These are phyloP conservation scores for Bombylius major DNA, from an alignment of 2,888 invertebrate genomes.

Conservation along the genomic window DNA sequence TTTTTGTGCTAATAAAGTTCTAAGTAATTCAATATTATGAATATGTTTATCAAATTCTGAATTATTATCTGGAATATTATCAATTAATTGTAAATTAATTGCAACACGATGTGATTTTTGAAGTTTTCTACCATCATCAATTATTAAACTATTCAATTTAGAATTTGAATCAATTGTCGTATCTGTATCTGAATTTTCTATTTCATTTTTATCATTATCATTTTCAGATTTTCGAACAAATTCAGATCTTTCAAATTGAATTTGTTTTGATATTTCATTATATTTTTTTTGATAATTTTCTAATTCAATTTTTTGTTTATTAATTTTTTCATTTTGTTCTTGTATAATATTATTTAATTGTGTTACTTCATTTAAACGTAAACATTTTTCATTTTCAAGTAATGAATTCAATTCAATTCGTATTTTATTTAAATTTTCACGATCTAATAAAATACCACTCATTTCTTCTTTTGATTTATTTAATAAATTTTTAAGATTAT, in stretches of 20 bases:
- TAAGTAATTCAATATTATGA: slow-evolving; percentile 18
- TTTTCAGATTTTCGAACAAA: no score
- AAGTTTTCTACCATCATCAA: no score
- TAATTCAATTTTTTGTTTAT: background rate
- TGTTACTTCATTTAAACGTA: background rate
- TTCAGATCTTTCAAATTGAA: background rate
- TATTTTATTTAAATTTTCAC: background rate
- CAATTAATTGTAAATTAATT: background rate
- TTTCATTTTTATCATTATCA: background rate
- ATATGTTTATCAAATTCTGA: background rate
- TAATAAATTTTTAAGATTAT: background rate
- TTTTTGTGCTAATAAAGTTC: slow-evolving; percentile 23
- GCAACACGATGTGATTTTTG: background rate
- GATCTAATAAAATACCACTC: background rate
- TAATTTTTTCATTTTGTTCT: background rate
- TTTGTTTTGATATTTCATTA: background rate
- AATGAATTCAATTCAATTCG: background rate
- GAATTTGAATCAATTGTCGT: background rate
- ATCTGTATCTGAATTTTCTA: background rate
- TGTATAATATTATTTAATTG: background rate
- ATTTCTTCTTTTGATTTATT: background rate
- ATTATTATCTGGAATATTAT: background rate
- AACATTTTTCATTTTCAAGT: background rate
- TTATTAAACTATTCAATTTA: no score
- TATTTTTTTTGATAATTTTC: background rate